Conservation (phyloP, 2,888 invertebrate species). For the Osedax frankpressi region DNA sequence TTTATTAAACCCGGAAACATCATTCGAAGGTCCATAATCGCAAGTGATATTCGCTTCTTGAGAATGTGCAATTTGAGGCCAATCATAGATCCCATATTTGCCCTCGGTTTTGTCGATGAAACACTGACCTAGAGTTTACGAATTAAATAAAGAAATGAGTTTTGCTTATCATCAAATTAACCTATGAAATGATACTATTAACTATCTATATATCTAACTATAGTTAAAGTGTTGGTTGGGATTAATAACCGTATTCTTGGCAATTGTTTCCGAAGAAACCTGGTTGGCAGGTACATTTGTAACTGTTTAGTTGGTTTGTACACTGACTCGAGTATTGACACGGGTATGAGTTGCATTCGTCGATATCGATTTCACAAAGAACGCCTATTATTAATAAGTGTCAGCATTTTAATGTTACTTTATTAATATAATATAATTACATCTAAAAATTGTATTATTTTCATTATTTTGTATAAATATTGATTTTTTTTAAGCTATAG, state of each 20-base stretch:
- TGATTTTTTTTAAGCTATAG: no score
- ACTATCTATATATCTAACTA: no score
- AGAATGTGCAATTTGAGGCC: background rate
- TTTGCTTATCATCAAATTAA: no score
- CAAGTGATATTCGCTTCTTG: background rate
- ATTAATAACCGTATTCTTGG: conserved; percentile 11
- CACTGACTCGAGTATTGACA: conserved; percentile 26
- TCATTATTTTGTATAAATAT: no score
- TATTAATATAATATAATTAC: no score
- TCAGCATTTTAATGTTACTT: no score
- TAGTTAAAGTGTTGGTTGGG: no score
- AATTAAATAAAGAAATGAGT: no score
- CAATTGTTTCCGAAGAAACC: conserved; percentile 16
- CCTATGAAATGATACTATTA: no score
- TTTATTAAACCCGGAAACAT: background rate
- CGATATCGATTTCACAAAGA: background rate
- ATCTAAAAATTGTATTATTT: no score
- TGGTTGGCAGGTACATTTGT: conserved; percentile 17
- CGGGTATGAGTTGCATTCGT: conserved; percentile 19
- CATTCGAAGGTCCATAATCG: background rate
- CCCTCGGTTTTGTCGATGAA: conserved; percentile 4
- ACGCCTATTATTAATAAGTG: no score
- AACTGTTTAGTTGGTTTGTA: conserved; percentile 1
- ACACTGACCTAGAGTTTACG: conserved; percentile 10
- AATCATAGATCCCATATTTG: conserved; percentile 3